Evolutionary conservation across 2,888 invertebrate genomes (phyloP).

Genomic region (Synanthedon myopaeformis): DNA sequence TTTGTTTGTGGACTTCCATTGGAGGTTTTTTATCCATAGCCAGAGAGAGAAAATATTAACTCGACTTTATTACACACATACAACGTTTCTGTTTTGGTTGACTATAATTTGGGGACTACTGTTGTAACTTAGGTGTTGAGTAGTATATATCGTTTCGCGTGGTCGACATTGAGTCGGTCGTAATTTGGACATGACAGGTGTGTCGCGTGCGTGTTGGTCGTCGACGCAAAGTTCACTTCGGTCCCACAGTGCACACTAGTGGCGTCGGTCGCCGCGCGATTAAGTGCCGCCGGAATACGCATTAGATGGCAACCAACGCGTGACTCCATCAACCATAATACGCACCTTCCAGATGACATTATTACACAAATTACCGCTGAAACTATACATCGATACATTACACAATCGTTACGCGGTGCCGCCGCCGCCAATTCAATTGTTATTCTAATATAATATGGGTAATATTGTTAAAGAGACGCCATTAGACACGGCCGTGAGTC

Average conservation of each 20-base stretch:
- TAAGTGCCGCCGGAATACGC: slow-evolving; percentile 1
- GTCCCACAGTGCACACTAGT: slow-evolving; percentile 17
- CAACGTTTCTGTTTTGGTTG: too few species aligned
- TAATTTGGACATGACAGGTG: neutral
- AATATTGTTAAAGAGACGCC: slow-evolving; percentile 13
- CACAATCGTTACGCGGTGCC: slow-evolving; percentile 28
- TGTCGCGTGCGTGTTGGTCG: slow-evolving; percentile 12
- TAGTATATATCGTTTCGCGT: too few species aligned
- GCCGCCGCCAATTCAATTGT: slow-evolving; percentile 28
- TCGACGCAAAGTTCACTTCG: slow-evolving; percentile 29
- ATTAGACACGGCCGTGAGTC: slow-evolving; percentile 11
- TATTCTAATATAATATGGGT: slow-evolving; percentile 5
- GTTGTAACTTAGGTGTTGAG: too few species aligned
- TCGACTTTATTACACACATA: too few species aligned
- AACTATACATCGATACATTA: slow-evolving; percentile 17
- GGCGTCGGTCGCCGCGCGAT: slow-evolving; percentile 3
- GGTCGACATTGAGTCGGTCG: neutral
- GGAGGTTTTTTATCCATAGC: too few species aligned
- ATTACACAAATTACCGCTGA: slow-evolving; percentile 37
- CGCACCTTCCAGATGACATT: slow-evolving; percentile 37
- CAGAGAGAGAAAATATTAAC: too few species aligned
- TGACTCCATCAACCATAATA: slow-evolving; percentile 34
- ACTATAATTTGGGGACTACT: too few species aligned
- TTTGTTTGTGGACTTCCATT: too few species aligned
- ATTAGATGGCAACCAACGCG: slow-evolving; percentile 41